Evolutionary conservation across 2,888 invertebrate genomes (phyloP), one percentile per base, ranked within the genome.

Genomic region (Hipparchia sbordonii): DNA sequence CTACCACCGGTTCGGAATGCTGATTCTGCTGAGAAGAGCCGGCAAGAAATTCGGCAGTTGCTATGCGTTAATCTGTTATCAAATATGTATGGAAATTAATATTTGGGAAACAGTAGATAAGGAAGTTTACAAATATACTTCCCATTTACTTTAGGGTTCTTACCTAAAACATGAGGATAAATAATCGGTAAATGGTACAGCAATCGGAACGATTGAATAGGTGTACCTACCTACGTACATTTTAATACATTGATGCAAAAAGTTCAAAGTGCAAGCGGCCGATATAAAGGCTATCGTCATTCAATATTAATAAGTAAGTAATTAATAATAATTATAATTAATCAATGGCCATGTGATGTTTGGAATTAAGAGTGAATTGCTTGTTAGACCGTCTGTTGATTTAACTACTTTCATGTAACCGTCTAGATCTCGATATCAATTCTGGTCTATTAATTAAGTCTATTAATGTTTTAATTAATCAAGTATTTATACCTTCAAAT

Each of bases 231-330:
- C 23, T 23, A 23, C 23, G 23, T 23, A 54, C 23, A 59, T 33
- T 60, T 33, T 6, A 60, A 39, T 60, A 60, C 9, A 60, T 10
- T 60, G 59, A 60, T 60, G 52, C 12, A 33, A 33, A 33, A 23
- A 65, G 65, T 51, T 51, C 65, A 65, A 65, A 65, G 65, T 51
- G 33, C 52, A 51, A 52, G 23, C 39, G 23, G 57, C 33, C 33
- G 52, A 52, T 52, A 65, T 10, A 51, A 12, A 65, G 65, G 48
- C 33, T 65, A 65, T 60, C 59, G 10, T 65, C 65, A 7, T 51
- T 33, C 12, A 52, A 65, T 52, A 52, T 46, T 8, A 63, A 33
- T 51, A 39, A 61, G 45, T 61, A 61, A 61, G 12, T 33, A 33
- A 23, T 13, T 61, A 54, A 54, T 54, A 54, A 3, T 51, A 59